Base-by-base conservation (phyloP, 2,888 invertebrate genomes). In the Stratiomys singularior region DNA sequence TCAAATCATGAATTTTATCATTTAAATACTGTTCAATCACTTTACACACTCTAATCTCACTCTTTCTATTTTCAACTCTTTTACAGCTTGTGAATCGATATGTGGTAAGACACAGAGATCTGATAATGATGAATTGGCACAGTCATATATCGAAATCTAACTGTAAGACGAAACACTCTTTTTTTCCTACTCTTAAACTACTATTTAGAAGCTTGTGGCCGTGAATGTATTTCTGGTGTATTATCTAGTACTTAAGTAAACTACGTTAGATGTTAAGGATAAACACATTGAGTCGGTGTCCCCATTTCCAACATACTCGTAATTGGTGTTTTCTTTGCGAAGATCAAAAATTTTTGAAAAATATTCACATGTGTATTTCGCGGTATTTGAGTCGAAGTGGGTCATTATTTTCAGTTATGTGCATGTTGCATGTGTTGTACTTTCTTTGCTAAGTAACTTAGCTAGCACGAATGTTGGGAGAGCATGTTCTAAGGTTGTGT, bases 1-100 rank as follows among this genome's bases (percentile, higher is more conserved):
- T 60, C n/a, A n/a, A n/a, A n/a, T n/a, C 37, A 37, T 37, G 5
- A 9, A 37, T 5, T 21, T 25, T 23, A 60, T 25, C 25, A 5
- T 25, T 60, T 23, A 60, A 60, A 11, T 23, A 52, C 52, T n/a
- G 11, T 21, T 60, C 58, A 60, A 60, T 60, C 58, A 21, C 18
- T 60, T 60, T 60, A 13, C 4, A 18, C 58, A 21, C 4, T 60
- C 58, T 60, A 60, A 23, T 60, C 25, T 60, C 23, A 23, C 23
- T 60, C 11, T 60, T 60, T 25, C 58, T 60, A 60, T 60, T 60
- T 60, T 60, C 23, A 60, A 60, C 23, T 60, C 23, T 25, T 13
- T 60, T 60, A 18, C 58, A 60, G 58, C 58, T 60, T 60, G 58
- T 21, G 58, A 60, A 23, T 60, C 58, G 23, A 60, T 60, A 11